phyloP scores from a whole-genome alignment of 2,888 invertebrate genomes.

The Megamerina dolium region DNA sequence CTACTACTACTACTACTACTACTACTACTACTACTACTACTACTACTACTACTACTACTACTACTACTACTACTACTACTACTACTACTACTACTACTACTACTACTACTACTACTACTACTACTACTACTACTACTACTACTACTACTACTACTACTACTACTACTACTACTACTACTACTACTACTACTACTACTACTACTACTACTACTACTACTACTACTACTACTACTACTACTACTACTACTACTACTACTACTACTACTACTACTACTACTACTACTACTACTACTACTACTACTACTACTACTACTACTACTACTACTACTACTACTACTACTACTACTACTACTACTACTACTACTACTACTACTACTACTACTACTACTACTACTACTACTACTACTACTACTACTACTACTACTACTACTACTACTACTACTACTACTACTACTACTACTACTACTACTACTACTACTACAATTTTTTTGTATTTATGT shows the following conservation, averaged over 20 bases:
- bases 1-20: neutral
- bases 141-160: neutral
- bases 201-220: neutral
- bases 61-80: neutral
- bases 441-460: too few relatives aligned
- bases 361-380: neutral
- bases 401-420: constrained; percentile 1
- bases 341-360: neutral
- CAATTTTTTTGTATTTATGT: too few relatives aligned
- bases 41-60: neutral
- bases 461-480: too few relatives aligned
- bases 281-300: neutral
- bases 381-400: neutral
- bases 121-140: neutral
- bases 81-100: neutral
- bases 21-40: neutral
- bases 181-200: neutral
- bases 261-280: neutral
- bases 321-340: neutral
- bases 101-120: neutral
- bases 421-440: too few relatives aligned
- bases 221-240: neutral
- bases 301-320: neutral
- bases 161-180: neutral
- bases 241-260: neutral